Evolutionary conservation across 2,888 invertebrate species (phyloP).

Genomic region (Gymnoscelis rufifasciata): DNA sequence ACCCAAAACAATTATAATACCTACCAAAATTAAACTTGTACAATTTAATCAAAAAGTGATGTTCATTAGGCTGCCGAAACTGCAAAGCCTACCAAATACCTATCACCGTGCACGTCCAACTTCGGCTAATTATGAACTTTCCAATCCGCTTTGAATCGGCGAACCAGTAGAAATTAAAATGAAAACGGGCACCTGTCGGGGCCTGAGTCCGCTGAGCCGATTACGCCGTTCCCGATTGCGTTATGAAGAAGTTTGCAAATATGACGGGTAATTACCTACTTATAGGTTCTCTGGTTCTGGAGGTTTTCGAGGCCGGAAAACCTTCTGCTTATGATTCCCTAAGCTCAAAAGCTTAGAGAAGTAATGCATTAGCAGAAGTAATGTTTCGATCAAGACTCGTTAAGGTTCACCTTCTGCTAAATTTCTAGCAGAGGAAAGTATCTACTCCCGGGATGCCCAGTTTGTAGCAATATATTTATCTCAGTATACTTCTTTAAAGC

Average conservation of each 20-base stretch:
- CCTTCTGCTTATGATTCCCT: too few relatives aligned
- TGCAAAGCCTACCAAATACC: conserved; percentile 19
- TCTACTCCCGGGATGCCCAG: too few relatives aligned
- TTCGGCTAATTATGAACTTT: conserved; percentile 19
- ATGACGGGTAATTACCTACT: conserved; percentile 29
- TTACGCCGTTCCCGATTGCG: conserved; percentile 34
- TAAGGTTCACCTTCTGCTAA: too few relatives aligned
- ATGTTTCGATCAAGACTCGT: too few relatives aligned
- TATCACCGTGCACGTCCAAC: conserved; percentile 15
- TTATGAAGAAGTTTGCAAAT: conserved; percentile 6
- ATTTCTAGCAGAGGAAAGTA: too few relatives aligned
- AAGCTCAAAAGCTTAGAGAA: too few relatives aligned
- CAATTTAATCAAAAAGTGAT: background rate
- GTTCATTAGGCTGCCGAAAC: conserved; percentile 1
- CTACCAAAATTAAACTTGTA: background rate
- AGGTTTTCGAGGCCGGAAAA: too few relatives aligned
- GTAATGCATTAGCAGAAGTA: too few relatives aligned
- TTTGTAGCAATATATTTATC: too few relatives aligned
- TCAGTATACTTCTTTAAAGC: too few relatives aligned
- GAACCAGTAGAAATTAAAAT: conserved; percentile 73
- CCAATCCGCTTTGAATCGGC: conserved; percentile 65
- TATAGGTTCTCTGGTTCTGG: conserved; percentile 12
- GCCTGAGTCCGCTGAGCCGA: conserved; percentile 71
- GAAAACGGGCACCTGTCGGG: conserved; percentile 69
- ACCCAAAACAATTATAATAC: too few relatives aligned